Percentiles rank a stretch among this genome's conserved stretches.
phyloP scores from a whole-genome alignment of 2,113 vertebrate species.

The Psephotus haematonotus region DNA sequence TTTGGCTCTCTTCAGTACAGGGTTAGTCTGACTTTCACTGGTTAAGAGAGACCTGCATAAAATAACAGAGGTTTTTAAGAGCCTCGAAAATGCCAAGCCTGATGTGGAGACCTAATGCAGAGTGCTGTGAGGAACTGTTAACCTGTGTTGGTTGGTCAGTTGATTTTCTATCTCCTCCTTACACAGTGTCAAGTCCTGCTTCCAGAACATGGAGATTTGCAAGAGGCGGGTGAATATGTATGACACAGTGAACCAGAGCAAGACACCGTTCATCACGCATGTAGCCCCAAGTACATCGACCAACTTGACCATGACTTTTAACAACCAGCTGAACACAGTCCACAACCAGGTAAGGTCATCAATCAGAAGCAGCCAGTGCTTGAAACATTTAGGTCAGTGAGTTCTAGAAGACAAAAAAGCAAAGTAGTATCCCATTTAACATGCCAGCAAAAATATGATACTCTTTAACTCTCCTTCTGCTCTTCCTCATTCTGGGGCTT shows the following conservation, averaged over 20 bases:
- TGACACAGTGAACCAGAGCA: slow-evolving; percentile 98
- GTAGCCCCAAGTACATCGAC: slow-evolving; percentile 97
- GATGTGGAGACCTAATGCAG: not conserved
- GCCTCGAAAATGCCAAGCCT: not conserved
- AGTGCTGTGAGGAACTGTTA: not conserved
- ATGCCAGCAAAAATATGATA: not conserved
- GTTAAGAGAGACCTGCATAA: not conserved
- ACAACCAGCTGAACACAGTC: slow-evolving; percentile 98
- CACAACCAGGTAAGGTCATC: slow-evolving; percentile 85
- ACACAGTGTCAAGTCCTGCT: slow-evolving; percentile 97
- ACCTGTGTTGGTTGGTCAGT: not conserved
- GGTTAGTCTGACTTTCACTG: not conserved
- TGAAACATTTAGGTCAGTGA: not conserved
- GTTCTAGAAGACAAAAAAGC: not conserved
- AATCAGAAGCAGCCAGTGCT: not conserved
- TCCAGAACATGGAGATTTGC: slow-evolving; percentile 99
- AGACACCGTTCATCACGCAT: slow-evolving; percentile 98
- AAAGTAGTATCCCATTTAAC: not conserved
- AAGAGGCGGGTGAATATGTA: slow-evolving; percentile 97
- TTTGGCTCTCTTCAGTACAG: not conserved
- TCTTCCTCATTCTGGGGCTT: not conserved
- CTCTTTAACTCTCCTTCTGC: not conserved
- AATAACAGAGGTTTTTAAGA: not conserved
- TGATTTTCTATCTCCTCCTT: not conserved
- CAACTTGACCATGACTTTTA: slow-evolving; percentile 99